These are phyloP conservation scores for Cosmia trapezina DNA, from an alignment of 2,888 invertebrate species.

Conservation along the genomic window DNA sequence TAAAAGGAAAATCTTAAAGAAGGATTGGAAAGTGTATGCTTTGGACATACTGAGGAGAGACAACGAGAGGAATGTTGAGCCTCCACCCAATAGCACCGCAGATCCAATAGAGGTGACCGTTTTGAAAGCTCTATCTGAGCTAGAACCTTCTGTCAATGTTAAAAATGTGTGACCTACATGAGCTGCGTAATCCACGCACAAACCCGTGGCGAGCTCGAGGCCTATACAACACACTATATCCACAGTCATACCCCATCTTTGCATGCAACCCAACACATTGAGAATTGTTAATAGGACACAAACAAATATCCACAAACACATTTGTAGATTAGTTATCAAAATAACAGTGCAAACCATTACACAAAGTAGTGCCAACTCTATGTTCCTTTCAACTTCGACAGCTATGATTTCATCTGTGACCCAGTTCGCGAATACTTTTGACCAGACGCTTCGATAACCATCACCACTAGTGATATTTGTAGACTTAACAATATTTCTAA, in stretches of 20 bases:
- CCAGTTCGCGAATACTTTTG: conserved; percentile 93
- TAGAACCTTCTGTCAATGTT: conserved; percentile 89
- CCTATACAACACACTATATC: conserved; percentile 95
- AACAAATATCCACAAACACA: conserved; percentile 94
- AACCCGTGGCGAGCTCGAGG: conserved; percentile 94
- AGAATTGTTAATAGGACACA: conserved; percentile 94
- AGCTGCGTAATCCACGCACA: conserved; percentile 96
- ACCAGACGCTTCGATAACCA: conserved; percentile 92
- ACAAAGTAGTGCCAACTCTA: conserved; percentile 93
- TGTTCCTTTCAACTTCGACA: conserved; percentile 93
- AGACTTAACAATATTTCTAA: conserved; percentile 89
- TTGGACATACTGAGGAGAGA: conserved; percentile 93
- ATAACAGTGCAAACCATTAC: conserved; percentile 95
- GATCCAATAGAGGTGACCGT: conserved; percentile 94
- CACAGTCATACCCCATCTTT: conserved; percentile 95
- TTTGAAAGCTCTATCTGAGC: conserved; percentile 90
- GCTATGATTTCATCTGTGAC: conserved; percentile 94
- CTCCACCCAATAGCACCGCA: conserved; percentile 94
- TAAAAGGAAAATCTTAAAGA: conserved; percentile 94
- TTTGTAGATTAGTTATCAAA: conserved; percentile 94
- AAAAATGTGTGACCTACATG: conserved; percentile 95
- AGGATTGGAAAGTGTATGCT: conserved; percentile 94
- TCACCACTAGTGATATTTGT: conserved; percentile 91
- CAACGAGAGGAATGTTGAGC: conserved; percentile 94
- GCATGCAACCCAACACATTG: conserved; percentile 94